Base-by-base conservation (phyloP, 1,140 invertebrate species). In the Pararge aegeria region DNA sequence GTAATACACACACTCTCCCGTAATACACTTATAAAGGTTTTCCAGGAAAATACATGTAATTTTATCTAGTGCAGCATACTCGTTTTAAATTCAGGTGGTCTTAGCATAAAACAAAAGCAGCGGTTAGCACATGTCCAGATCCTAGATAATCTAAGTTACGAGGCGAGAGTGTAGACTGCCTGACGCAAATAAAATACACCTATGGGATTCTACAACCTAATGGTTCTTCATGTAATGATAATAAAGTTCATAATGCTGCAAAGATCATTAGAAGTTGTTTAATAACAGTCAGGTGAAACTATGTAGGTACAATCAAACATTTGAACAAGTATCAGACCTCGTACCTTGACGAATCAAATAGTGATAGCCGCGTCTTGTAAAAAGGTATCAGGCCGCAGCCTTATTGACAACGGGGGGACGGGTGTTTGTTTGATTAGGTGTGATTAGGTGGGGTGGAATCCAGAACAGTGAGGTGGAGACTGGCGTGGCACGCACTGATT, bases 141-240 rank as follows among this genome's bases (percentile, higher is more conserved):
- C 16, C 13, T 40, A 40, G 37, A 40, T 40, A 40, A 40, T 40
- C 37, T 40, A 40, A 40, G 13, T 40, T 40, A 40, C 37, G 37
- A 15, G n/a, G 37, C 16, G n/a, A 40, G n/a, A 40, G 37, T 40
- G 37, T 15, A 40, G 37, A 18, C n/a, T 40, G 16, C 16, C 13
- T 40, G n/a, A 37, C 34, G 12, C 34, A 12, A 13, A 18, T 18
- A 7, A 40, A 18, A 40, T 40, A 2, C 4, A 40, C 37, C 16
- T 40, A 4, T 9, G 7, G 16, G 4, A 13, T 40, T 40, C 10
- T 40, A 16, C 37, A 16, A 40, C n/a, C n/a, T 4, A 15, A 18
- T 40, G 16, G 2, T 5, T 16, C 37, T 40, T 40, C 15, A 16
- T 16, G 3, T 18, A 5, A 16, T 40, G 2, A 4, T 5, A 40